phyloP scores from a whole-genome alignment of 2,797 vertebrate species.

The Epinephelus awoara region DNA sequence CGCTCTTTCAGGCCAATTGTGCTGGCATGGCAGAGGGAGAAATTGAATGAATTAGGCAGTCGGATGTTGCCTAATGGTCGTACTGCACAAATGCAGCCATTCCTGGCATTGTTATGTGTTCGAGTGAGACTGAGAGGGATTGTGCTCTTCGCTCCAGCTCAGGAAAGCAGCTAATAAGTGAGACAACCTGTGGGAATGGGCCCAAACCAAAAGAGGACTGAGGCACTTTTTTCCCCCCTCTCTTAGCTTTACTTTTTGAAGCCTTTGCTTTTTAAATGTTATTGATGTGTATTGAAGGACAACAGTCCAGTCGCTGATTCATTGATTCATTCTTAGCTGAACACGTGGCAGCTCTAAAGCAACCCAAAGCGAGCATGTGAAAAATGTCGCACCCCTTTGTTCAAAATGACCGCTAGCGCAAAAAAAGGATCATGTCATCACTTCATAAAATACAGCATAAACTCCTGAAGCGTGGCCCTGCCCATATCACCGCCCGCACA shows the following conservation, averaged over 20 bases:
- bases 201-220: constrained; percentile 54
- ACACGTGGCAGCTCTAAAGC: constrained; percentile 25
- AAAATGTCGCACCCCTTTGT: constrained; percentile 4
- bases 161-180: constrained; percentile 74
- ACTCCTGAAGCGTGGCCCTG: constrained; percentile 29
- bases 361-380: not conserved
- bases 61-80: constrained; percentile 77
- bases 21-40: constrained; percentile 73
- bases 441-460: constrained; percentile 15
- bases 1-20: constrained; percentile 67
- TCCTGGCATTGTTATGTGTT: constrained; percentile 77
- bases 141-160: constrained; percentile 67
- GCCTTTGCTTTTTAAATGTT: constrained; percentile 20
- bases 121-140: constrained; percentile 73
- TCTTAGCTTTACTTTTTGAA: constrained; percentile 22
- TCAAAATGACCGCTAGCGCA: not conserved
- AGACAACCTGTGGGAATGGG: constrained; percentile 75
- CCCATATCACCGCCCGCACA: constrained; percentile 3
- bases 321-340: constrained; percentile 17
- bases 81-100: constrained; percentile 71
- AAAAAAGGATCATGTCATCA: constrained; percentile 8
- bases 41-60: constrained; percentile 74
- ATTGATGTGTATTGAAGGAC: constrained; percentile 34
- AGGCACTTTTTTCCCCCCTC: constrained; percentile 41
- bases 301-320: constrained; percentile 41